Base-by-base conservation (phyloP, 2,888 invertebrate species). In the Dimorphilus gyrociliatus region DNA sequence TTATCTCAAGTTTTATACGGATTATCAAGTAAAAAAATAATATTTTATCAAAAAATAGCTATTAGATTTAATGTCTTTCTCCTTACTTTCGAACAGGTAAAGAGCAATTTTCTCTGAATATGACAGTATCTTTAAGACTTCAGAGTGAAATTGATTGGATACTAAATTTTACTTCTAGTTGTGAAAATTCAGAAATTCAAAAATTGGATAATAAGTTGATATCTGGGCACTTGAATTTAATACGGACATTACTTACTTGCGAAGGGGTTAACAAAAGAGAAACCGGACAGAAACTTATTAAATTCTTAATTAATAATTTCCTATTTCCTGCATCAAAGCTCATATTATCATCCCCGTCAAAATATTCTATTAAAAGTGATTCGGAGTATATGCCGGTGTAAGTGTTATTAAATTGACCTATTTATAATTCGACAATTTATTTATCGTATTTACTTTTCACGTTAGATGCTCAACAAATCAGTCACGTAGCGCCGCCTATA, bases 321-420 rank as follows among this genome's bases (percentile, higher is more conserved):
- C 49, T 66, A 35, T 67, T 67, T 40, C 66, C 67, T 15, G 64
- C 66, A 6, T 60, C 66, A 17, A 55, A 60, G 29, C 42, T 60
- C 15, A 59, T 63, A 46, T 44, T 46, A n/a, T n/a, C n/a, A n/a
- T n/a, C n/a, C n/a, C n/a, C n/a, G n/a, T n/a, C n/a, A n/a, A n/a
- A n/a, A n/a, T n/a, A n/a, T n/a, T n/a, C n/a, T n/a, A n/a, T n/a
- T n/a, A n/a, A n/a, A n/a, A n/a, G n/a, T n/a, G n/a, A n/a, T n/a
- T n/a, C n/a, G n/a, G n/a, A n/a, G 8, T 21, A 21, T 8, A 10
- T 10, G 8, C 8, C 8, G n/a, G 21, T 21, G 8, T 21, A 21
- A 10, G 21, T 21, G 8, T 28, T 13, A 17, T 14, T 13, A 23
- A 7, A 21, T 21, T 21, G 21, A 21, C 21, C 8, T n/a, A 21